These are phyloP conservation scores for Plotosus lineatus DNA, from an alignment of 2,113 vertebrate species.

Conservation along the genomic window DNA sequence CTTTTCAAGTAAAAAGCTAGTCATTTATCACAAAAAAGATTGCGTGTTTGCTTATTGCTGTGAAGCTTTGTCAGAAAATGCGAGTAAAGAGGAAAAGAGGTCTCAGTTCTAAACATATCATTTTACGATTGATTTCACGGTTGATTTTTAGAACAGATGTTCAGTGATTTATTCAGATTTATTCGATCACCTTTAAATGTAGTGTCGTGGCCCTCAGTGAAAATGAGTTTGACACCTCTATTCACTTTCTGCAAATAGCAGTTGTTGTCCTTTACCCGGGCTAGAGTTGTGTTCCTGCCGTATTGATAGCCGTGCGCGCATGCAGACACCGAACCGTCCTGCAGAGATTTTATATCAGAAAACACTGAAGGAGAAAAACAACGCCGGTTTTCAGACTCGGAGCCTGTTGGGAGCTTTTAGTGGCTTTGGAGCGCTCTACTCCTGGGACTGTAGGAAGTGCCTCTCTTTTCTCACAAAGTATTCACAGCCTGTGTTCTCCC, in stretches of 20 bases:
- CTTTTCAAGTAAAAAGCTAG: too few species aligned
- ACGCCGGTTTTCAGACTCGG: constrained; percentile 5
- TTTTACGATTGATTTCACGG: too few species aligned
- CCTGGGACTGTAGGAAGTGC: constrained; percentile 32
- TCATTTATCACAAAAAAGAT: too few species aligned
- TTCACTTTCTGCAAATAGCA: constrained; percentile 26
- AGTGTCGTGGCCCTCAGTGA: too few species aligned
- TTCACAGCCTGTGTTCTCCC: constrained; percentile 21
- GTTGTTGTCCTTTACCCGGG: constrained; percentile 11
- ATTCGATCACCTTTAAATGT: too few species aligned
- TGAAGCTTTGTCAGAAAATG: too few species aligned
- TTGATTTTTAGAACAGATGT: too few species aligned
- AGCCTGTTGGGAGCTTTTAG: constrained; percentile 50
- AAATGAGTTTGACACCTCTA: too few species aligned
- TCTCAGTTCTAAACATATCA: too few species aligned
- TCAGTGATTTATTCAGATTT: too few species aligned
- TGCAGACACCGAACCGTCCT: constrained; percentile 35
- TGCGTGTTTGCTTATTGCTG: too few species aligned
- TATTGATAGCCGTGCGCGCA: constrained; percentile 42
- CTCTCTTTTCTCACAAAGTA: constrained; percentile 30
- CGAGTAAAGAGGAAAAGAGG: too few species aligned
- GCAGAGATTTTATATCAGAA: constrained; percentile 49
- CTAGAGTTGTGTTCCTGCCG: constrained; percentile 9
- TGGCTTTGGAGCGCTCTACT: constrained; percentile 40
- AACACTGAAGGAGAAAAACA: constrained; percentile 37